phyloP scores from a whole-genome alignment of 2,888 invertebrate species.

The Petrolisthes manimaculis region DNA sequence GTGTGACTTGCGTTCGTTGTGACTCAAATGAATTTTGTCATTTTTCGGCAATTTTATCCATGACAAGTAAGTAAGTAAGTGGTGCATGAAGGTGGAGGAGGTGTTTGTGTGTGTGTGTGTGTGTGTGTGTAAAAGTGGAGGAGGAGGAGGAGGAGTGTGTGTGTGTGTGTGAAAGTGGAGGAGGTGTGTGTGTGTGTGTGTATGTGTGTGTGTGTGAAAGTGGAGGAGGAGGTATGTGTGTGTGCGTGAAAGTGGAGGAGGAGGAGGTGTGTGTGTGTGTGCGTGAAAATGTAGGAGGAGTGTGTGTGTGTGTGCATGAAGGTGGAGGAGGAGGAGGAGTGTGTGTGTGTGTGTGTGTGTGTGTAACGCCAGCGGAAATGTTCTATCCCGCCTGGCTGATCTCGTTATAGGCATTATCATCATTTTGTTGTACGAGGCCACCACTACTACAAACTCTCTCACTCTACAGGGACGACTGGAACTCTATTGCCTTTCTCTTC shows the following conservation, averaged over 20 bases:
- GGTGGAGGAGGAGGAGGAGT: not conserved
- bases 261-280: not conserved
- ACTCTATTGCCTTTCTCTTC: too few species aligned
- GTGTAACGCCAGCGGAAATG: not conserved
- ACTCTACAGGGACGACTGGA: too few species aligned
- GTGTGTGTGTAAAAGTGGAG: not conserved
- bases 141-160: not conserved
- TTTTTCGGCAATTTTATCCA: not conserved
- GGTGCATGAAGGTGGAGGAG: not conserved
- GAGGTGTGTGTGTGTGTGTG: not conserved
- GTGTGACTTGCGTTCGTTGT: not conserved
- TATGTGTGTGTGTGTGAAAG: not conserved
- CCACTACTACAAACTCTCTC: too few species aligned
- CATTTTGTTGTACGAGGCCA: not conserved
- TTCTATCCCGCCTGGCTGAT: not conserved
- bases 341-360: not conserved
- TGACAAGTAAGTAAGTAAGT: not conserved
- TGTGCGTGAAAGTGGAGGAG: not conserved
- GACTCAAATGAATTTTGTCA: not conserved
- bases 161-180: not conserved
- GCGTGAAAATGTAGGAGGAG: not conserved
- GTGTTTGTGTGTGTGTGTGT: too few species aligned
- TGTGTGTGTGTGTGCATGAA: not conserved
- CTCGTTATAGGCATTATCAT: not conserved
- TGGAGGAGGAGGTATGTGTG: not conserved